Conservation (phyloP, 2,113 vertebrate genomes). For the Panurus biarmicus region DNA sequence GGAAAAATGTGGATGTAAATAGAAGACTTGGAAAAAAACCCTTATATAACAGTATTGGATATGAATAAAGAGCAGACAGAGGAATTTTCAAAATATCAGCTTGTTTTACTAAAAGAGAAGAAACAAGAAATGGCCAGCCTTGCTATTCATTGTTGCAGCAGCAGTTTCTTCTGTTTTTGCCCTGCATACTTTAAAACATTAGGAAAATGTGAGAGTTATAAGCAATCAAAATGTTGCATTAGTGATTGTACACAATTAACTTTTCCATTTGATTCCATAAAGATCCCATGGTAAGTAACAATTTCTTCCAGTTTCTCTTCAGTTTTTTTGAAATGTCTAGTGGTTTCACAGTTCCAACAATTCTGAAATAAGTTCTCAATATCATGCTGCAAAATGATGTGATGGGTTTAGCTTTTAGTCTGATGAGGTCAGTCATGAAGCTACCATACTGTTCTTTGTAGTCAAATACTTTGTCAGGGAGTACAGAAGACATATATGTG, state of each 20-base stretch:
- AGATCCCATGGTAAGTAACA: background rate
- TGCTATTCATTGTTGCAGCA: background rate
- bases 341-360: background rate
- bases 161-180: background rate
- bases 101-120: background rate
- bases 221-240: background rate
- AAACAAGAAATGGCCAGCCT: background rate
- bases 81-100: background rate
- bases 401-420: background rate
- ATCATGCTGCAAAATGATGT: background rate
- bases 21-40: background rate
- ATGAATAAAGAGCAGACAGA: background rate
- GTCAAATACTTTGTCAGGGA: background rate
- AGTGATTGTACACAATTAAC: background rate
- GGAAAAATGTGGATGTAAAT: rapidly evolving
- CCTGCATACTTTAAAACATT: background rate
- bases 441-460: background rate
- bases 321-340: background rate
- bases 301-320: background rate
- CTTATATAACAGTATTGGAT: background rate
- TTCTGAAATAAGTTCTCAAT: background rate
- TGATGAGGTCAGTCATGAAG: background rate
- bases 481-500: background rate
- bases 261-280: background rate
- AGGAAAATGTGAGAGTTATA: background rate